Evolutionary conservation across 1,140 invertebrate genomes (phyloP).

Genomic region (Dendroctonus ponderosae): DNA sequence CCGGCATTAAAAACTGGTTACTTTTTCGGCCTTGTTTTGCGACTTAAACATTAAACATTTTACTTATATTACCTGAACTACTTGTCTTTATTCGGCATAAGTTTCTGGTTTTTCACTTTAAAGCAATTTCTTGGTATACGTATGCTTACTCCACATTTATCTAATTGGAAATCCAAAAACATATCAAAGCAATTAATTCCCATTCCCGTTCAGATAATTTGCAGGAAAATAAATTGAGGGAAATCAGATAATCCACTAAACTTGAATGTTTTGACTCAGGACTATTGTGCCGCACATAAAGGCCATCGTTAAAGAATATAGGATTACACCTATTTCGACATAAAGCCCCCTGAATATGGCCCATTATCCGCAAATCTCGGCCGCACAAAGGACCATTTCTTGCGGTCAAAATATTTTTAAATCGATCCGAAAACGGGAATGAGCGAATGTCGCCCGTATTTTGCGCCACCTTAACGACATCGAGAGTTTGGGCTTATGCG

Average conservation of each 20-base stretch:
- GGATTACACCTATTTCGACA: slow-evolving; percentile 45
- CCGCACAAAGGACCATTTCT: slow-evolving; percentile 38
- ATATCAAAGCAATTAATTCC: too few relatives aligned
- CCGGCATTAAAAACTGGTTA: too few relatives aligned
- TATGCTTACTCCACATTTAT: too few relatives aligned
- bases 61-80: too few relatives aligned
- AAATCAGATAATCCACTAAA: slow-evolving; percentile 34
- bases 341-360: slow-evolving; percentile 43
- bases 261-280: slow-evolving; percentile 43
- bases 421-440: slow-evolving; percentile 37
- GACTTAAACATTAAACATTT: too few relatives aligned
- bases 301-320: slow-evolving; percentile 43
- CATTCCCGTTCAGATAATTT: too few relatives aligned
- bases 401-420: slow-evolving; percentile 48
- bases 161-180: too few relatives aligned
- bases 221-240: neutral
- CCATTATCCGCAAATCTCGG: slow-evolving; percentile 44
- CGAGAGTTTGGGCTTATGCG: slow-evolving; percentile 19
- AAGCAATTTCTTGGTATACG: too few relatives aligned
- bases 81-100: too few relatives aligned
- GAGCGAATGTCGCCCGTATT: slow-evolving; percentile 27
- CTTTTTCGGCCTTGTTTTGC: too few relatives aligned
- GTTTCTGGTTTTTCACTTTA: too few relatives aligned
- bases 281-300: slow-evolving; percentile 36
- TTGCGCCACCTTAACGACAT: slow-evolving; percentile 7